Evolutionary conservation across 2,113 vertebrate species (phyloP).

Genomic region (Butastur rufipennis): DNA sequence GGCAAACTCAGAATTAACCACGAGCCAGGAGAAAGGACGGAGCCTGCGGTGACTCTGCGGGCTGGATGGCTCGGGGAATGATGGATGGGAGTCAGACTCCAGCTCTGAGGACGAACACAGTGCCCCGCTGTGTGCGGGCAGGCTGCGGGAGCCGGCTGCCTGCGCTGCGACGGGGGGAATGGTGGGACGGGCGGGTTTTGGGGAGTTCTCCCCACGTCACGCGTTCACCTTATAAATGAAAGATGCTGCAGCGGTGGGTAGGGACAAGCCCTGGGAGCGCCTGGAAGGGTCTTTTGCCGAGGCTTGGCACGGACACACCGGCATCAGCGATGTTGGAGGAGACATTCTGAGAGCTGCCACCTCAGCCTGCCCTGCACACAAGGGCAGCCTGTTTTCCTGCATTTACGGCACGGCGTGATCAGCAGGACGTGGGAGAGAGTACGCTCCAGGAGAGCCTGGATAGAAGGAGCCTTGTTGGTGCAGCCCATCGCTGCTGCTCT

Average conservation of each 20-base stretch:
- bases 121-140: neutral
- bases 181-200: neutral
- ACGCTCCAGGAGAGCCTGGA: neutral
- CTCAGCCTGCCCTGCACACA: neutral
- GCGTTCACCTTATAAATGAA: fast-evolving
- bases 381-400: neutral
- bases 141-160: neutral
- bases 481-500: neutral
- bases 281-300: neutral
- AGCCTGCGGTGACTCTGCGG: neutral
- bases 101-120: neutral
- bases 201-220: fast-evolving
- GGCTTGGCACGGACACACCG: neutral
- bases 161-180: fast-evolving
- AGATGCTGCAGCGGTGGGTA: neutral
- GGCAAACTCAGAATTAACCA: neutral
- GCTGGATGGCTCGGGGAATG: neutral
- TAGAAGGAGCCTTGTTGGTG: neutral
- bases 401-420: fast-evolving
- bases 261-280: neutral
- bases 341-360: fast-evolving
- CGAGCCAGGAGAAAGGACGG: fast-evolving
- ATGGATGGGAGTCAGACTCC: neutral
- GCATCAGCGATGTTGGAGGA: fast-evolving
- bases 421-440: neutral